Conservation (phyloP, 1,140 invertebrate species). For the Solenopsis fugax region DNA sequence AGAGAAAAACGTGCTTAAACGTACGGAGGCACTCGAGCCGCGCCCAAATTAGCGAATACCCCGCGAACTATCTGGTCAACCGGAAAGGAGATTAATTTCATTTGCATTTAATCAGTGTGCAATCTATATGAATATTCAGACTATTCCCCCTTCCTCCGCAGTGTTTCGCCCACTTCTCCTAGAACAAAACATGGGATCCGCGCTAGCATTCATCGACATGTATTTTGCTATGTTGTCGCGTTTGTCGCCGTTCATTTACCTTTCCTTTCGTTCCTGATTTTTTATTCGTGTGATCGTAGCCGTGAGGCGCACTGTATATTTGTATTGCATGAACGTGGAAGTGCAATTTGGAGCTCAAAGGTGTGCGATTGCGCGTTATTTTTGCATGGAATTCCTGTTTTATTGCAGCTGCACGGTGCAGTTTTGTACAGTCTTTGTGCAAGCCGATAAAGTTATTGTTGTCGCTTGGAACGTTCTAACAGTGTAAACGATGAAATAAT, state of each 20-base stretch:
- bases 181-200: background rate
- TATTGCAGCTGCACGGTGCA: background rate
- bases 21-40: background rate
- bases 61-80: constrained; percentile 26
- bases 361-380: constrained; percentile 3
- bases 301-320: background rate
- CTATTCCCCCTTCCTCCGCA: too few relatives aligned
- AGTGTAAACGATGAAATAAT: background rate
- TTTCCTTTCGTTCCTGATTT: background rate
- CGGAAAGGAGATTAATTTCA: constrained; percentile 58
- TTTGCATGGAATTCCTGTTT: constrained; percentile 31
- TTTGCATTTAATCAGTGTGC: constrained; percentile 71
- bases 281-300: background rate
- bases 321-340: background rate
- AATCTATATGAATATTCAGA: constrained; percentile 70
- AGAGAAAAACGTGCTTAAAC: background rate
- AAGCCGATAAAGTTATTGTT: constrained; percentile 7
- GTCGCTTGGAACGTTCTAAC: background rate
- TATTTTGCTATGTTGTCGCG: background rate
- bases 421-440: constrained; percentile 13
- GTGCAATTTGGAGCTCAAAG: constrained; percentile 43
- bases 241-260: background rate
- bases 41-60: constrained; percentile 60
- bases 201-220: constrained; percentile 31
- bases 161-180: background rate